Evolutionary conservation across 2,113 vertebrate genomes (phyloP).

Genomic region (Numenius arquata): DNA sequence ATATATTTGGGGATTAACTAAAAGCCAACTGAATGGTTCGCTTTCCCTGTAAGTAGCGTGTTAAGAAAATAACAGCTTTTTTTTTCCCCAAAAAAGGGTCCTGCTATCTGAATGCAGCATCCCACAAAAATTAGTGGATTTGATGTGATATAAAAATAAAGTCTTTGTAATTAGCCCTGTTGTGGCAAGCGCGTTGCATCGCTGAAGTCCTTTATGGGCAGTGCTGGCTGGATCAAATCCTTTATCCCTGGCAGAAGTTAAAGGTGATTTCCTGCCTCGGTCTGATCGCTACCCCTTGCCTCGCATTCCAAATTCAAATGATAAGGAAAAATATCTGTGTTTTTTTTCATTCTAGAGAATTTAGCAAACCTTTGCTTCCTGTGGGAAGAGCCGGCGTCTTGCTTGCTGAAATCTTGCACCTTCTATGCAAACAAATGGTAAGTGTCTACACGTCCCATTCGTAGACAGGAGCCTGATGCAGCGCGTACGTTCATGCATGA

Average conservation of each 20-base stretch:
- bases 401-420: conserved; percentile 97
- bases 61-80: neutral
- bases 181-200: neutral
- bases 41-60: neutral
- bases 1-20: neutral
- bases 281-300: neutral
- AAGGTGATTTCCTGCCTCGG: neutral
- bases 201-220: neutral
- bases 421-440: conserved; percentile 99
- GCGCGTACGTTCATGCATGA: neutral
- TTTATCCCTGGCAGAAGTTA: neutral
- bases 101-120: neutral
- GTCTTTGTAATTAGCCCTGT: neutral
- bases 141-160: neutral
- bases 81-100: neutral
- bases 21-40: neutral
- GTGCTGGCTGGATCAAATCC: neutral
- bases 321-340: neutral
- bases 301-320: neutral
- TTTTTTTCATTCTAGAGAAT: conserved; percentile 83
- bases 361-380: conserved; percentile 97
- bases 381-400: conserved; percentile 94
- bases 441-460: neutral
- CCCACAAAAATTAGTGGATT: neutral
- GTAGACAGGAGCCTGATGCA: neutral